Evolutionary conservation across 2,113 vertebrate species (phyloP).

Genomic region (Xiphias gladius): DNA sequence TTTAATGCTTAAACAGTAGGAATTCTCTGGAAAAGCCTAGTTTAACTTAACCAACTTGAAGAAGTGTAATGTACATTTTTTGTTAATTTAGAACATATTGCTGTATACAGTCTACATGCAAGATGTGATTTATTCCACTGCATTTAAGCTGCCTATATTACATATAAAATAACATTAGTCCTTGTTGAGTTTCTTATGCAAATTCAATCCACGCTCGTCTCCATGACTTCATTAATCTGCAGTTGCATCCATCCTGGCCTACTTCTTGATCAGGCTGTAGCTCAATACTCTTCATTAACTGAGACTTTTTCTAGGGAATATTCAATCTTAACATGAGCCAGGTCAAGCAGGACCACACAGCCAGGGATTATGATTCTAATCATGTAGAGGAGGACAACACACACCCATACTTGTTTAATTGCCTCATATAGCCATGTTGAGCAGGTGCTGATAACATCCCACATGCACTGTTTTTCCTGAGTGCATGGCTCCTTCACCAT

Average conservation of each 20-base stretch:
- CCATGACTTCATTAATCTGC: constrained; percentile 74
- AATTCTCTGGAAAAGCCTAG: background rate
- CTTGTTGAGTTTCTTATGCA: constrained; percentile 52
- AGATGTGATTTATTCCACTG: constrained; percentile 8
- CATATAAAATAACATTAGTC: constrained; percentile 57
- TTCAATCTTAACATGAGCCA: constrained; percentile 43
- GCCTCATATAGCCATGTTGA: constrained; percentile 69
- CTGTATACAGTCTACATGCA: background rate
- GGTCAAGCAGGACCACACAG: constrained; percentile 61
- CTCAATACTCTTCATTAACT: constrained; percentile 67
- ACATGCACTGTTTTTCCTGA: constrained; percentile 50
- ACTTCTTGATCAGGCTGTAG: constrained; percentile 57
- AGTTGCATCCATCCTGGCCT: constrained; percentile 60
- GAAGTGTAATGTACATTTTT: background rate
- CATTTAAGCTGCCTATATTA: constrained; percentile 30
- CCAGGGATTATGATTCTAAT: constrained; percentile 60
- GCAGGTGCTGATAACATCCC: constrained; percentile 72
- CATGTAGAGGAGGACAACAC: constrained; percentile 63
- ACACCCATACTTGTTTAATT: constrained; percentile 74
- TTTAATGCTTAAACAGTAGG: background rate
- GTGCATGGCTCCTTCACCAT: constrained; percentile 44
- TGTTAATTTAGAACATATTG: background rate
- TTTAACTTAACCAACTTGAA: background rate
- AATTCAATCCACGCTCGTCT: constrained; percentile 59
- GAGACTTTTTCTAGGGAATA: constrained; percentile 55